A percentile compares a stretch with the other conserved stretches of the same genome.
These are phyloP conservation scores for Phragmatobia fuliginosa DNA, from an alignment of 2,888 invertebrate genomes.

Conservation along the genomic window DNA sequence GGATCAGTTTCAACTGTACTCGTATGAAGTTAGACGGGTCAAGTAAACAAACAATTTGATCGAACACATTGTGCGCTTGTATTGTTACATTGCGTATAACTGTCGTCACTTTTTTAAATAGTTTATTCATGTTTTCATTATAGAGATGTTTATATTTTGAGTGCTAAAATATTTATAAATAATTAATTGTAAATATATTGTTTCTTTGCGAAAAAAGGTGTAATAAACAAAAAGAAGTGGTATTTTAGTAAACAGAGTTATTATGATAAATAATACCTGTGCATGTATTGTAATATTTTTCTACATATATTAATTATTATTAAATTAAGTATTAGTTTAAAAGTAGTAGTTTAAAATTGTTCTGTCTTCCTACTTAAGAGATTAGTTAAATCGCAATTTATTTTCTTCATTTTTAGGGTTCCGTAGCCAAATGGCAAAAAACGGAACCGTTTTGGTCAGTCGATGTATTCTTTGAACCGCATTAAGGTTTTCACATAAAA, in stretches of 20 bases:
- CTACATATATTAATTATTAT: background rate
- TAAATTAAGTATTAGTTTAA: too few species aligned
- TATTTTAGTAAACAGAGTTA: background rate
- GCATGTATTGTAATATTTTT: background rate
- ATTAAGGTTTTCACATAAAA: too few species aligned
- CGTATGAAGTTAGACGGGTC: background rate
- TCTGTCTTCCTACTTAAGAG: too few species aligned
- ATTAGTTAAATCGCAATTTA: too few species aligned
- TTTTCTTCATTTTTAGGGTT: too few species aligned
- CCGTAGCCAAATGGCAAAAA: too few species aligned
- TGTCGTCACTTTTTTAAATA: background rate
- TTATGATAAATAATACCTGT: background rate
- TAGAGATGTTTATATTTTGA: background rate
- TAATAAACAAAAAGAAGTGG: background rate
- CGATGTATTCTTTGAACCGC: too few species aligned
- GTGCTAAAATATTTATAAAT: background rate
- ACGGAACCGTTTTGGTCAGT: too few species aligned
- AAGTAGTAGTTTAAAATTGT: too few species aligned
- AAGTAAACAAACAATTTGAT: conserved; percentile 6
- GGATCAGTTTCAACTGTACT: background rate
- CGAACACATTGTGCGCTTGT: background rate
- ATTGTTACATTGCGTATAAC: background rate
- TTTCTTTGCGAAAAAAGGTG: background rate
- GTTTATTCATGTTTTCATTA: background rate
- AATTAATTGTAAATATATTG: background rate